Conservation (phyloP, 2,113 vertebrate genomes). For the Spizaetus ornatus region DNA sequence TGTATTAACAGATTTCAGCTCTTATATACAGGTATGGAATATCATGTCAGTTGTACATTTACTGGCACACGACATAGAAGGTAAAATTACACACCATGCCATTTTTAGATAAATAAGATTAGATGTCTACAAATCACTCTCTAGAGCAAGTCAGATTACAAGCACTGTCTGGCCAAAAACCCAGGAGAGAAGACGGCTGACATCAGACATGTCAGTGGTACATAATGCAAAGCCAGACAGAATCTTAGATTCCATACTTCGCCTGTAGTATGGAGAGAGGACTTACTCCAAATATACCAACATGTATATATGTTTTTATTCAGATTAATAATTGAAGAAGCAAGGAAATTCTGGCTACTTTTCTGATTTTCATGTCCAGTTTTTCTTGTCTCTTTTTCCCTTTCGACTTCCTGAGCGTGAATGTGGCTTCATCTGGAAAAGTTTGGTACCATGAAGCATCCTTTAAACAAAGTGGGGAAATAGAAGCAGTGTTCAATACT, state of each 20-base stretch:
- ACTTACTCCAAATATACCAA: background rate
- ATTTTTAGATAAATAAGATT: conserved; percentile 43
- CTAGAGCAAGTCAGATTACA: conserved; percentile 41
- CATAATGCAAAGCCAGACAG: background rate
- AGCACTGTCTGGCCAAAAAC: background rate
- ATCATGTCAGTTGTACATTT: conserved; percentile 23
- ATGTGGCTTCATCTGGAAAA: background rate
- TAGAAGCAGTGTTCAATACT: background rate
- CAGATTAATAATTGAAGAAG: background rate
- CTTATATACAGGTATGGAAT: background rate
- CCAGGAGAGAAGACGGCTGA: background rate
- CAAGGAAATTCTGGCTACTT: background rate
- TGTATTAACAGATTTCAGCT: background rate
- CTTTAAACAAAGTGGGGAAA: background rate
- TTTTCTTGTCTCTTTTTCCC: background rate
- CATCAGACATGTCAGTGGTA: background rate
- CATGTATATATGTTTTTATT: background rate
- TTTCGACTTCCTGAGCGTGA: background rate
- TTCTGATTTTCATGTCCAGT: background rate
- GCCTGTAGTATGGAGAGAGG: background rate
- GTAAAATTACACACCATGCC: conserved; percentile 30
- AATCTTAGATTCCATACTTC: background rate
- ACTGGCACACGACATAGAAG: background rate
- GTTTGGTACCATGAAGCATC: rapidly evolving
- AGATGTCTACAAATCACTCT: conserved; percentile 11